Percentiles rank a stretch among this genome's conserved stretches.
These are phyloP conservation scores for Peromyscus attwateri DNA, from an alignment of 2,797 vertebrate species.

Conservation along the genomic window DNA sequence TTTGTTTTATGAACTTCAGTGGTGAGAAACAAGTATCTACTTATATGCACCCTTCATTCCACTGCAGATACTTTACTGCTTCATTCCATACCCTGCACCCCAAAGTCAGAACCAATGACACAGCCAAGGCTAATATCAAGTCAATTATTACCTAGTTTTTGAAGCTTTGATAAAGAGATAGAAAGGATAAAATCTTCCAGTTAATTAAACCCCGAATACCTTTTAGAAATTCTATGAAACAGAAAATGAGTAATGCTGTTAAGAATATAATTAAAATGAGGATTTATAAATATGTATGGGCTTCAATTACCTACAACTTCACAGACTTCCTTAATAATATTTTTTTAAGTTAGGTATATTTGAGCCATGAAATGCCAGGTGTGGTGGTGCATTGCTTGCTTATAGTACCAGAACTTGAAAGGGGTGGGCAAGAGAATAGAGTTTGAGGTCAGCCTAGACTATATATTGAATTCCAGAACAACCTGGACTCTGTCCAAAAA, in stretches of 20 bases:
- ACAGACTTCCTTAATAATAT: not conserved
- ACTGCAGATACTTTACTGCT: not conserved
- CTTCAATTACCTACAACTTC: not conserved
- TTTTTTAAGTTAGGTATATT: not conserved
- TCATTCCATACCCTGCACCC: not conserved
- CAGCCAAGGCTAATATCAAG: not conserved
- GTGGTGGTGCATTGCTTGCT: not conserved
- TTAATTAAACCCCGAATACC: not conserved
- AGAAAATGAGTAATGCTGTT: not conserved
- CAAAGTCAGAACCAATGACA: not conserved
- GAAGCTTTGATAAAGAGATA: not conserved
- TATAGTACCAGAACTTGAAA: not conserved
- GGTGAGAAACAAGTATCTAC: not conserved
- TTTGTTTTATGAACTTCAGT: not conserved
- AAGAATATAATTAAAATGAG: not conserved
- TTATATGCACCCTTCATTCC: not conserved
- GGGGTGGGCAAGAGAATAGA: not conserved
- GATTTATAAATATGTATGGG: not conserved
- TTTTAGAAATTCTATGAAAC: not conserved
- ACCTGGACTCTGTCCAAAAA: not conserved
- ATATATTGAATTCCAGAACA: not conserved
- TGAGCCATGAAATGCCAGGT: not conserved
- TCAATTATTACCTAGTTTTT: not conserved
- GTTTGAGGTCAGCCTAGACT: not conserved
- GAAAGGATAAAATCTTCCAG: not conserved